Conservation (phyloP, 2,113 vertebrate genomes). For the Gobius niger region DNA sequence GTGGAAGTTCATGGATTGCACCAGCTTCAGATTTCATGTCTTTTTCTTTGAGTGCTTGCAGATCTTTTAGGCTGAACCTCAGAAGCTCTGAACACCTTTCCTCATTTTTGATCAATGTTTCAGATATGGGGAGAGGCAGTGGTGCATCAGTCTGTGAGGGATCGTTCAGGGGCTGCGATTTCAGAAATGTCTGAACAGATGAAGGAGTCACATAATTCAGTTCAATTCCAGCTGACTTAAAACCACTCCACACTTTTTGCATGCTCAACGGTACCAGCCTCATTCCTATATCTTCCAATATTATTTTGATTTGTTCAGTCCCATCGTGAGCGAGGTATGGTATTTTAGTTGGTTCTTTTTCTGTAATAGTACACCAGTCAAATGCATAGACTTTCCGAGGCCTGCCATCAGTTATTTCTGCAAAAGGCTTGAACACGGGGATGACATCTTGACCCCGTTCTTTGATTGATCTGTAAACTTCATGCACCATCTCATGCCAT, state of each 20-base stretch:
- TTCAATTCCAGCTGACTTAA: slow-evolving; percentile 62
- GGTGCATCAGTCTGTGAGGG: slow-evolving; percentile 31
- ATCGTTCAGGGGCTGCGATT: slow-evolving; percentile 66
- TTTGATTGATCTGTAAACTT: slow-evolving; percentile 72
- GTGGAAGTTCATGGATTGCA: slow-evolving; percentile 74
- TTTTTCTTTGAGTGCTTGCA: neutral
- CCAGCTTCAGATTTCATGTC: rapidly evolving
- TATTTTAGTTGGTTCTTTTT: slow-evolving; percentile 41
- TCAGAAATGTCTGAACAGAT: slow-evolving; percentile 72
- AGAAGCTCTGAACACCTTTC: slow-evolving; percentile 61
- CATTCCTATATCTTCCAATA: slow-evolving; percentile 76
- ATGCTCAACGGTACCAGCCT: slow-evolving; percentile 70
- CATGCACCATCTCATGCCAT: slow-evolving; percentile 76
- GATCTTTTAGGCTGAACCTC: slow-evolving; percentile 52
- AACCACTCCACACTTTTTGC: slow-evolving; percentile 29
- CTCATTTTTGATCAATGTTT: slow-evolving; percentile 67
- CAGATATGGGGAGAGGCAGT: slow-evolving; percentile 69
- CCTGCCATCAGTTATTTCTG: rapidly evolving
- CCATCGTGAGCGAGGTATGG: slow-evolving; percentile 37
- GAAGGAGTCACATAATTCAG: slow-evolving; percentile 54
- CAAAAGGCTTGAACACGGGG: slow-evolving; percentile 62
- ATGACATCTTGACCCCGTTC: slow-evolving; percentile 63
- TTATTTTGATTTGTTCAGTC: neutral
- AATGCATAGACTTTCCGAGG: slow-evolving; percentile 27
- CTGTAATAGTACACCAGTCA: slow-evolving; percentile 57